Base-by-base conservation (phyloP, 2,113 vertebrate genomes). In the Eptesicus fuscus region DNA sequence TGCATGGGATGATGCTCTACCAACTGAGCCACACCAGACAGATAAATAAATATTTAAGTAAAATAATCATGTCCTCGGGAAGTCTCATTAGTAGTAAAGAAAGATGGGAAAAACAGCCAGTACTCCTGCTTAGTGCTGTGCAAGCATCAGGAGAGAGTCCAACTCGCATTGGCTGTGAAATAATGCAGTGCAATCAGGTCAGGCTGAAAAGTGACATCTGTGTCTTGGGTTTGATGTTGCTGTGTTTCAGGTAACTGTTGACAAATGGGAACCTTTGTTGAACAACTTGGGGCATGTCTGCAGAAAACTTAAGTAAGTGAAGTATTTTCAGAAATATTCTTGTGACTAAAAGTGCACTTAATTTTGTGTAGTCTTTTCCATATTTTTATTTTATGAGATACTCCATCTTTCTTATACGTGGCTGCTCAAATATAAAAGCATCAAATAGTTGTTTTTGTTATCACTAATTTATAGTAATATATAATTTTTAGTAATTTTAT, bases 211-310 rank as follows among this genome's bases (percentile, higher is more conserved):
- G 61, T 44, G 11, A 40, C 1, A 0, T 37, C 2, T 69, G 3
- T 18, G 13, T 93, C 18, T 0, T 13, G n/a, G 37, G 20, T 56
- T 80, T 90, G 40, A 37, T 92, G 69, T 83, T 97, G n/a, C 85
- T 74, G 9, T 96, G 92, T 98, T 98, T 49, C 96, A 99, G 99
- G 99, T 99, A 40, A 99, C 99, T 13, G 99, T 99, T 96, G 99
- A 99, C 98, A 99, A 99, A 96, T 99, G 99, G 99, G 99, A 99
- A 95, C 99, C 99, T 95, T 98, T 99, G 92, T 93, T 99, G 97
- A 99, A 99, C 98, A 99, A 99, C 97, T 97, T 99, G 71, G 99
- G 99, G 65, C 99, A 99, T 2, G 99, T 99, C 84, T 99, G 99
- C 98, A 99, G 99, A 96, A 99, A 99, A 98, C 98, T 99, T 42